Percentiles rank a stretch among this genome's conserved stretches.
Evolutionary conservation across 2,888 invertebrate species (phyloP).

Genomic region (Reticulitermes lucifugus): DNA sequence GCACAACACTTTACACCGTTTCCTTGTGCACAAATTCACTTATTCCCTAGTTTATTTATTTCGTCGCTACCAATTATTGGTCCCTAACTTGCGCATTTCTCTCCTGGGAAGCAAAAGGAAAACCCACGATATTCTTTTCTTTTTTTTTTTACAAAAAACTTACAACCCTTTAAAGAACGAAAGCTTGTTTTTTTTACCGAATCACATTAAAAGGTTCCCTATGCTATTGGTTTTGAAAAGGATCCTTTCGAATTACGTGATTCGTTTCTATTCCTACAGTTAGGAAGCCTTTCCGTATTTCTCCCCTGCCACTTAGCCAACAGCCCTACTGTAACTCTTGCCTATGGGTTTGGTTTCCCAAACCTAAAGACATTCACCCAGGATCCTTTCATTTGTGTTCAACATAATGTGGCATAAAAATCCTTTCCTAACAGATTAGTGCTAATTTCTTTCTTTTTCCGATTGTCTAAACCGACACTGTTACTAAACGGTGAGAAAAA

Average conservation of each 20-base stretch:
- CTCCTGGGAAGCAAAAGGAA: background rate
- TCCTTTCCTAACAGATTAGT: background rate
- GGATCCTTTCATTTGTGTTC: background rate
- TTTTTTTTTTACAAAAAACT: background rate
- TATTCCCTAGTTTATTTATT: background rate
- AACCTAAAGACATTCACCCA: background rate
- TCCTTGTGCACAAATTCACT: background rate
- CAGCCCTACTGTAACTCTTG: background rate
- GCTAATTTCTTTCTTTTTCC: too few relatives aligned
- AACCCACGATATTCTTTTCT: background rate
- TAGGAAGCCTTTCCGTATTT: background rate
- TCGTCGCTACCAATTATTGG: background rate
- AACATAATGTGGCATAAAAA: background rate
- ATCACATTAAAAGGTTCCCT: slow-evolving; percentile 10
- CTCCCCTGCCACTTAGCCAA: background rate
- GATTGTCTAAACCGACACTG: too few relatives aligned
- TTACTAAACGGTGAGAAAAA: too few relatives aligned
- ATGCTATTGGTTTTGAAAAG: background rate
- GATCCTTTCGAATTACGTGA: slow-evolving; percentile 1
- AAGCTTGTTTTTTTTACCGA: background rate
- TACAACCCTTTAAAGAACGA: background rate
- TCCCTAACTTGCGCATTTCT: background rate
- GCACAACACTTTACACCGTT: background rate
- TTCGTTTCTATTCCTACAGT: slow-evolving; percentile 1
- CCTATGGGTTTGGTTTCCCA: background rate